phyloP scores from a whole-genome alignment of 2,888 invertebrate species.

The Plebejus argus region DNA sequence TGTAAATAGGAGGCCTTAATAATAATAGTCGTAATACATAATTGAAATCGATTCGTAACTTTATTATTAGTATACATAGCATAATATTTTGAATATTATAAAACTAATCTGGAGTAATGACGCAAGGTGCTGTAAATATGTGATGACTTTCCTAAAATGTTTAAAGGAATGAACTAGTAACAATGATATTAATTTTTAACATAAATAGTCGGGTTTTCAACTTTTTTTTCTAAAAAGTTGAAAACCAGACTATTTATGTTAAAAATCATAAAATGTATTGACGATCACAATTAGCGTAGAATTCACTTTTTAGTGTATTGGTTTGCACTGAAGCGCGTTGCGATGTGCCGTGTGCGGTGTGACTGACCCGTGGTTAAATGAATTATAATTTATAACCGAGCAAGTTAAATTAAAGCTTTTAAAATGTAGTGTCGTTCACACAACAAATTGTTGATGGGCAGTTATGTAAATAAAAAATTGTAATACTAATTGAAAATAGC shows the following conservation, averaged over 20 bases:
- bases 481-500: neutral
- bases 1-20: neutral
- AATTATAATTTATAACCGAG: too few species aligned
- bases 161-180: neutral
- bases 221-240: too few species aligned
- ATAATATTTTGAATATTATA: constrained; percentile 2
- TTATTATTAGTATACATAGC: neutral
- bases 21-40: neutral
- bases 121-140: constrained; percentile 11
- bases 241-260: too few species aligned
- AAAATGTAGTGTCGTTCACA: neutral
- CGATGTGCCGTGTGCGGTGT: neutral
- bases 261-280: neutral
- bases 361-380: neutral
- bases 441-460: neutral
- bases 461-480: constrained; percentile 5
- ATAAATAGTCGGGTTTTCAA: neutral
- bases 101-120: neutral
- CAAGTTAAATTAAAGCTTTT: too few species aligned
- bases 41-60: neutral
- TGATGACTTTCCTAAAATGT: neutral
- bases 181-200: neutral
- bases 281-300: neutral
- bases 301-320: neutral
- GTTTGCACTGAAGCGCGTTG: neutral